Evolutionary conservation across 1,140 invertebrate genomes (phyloP).

Genomic region (Pseudomyrmex sp.): DNA sequence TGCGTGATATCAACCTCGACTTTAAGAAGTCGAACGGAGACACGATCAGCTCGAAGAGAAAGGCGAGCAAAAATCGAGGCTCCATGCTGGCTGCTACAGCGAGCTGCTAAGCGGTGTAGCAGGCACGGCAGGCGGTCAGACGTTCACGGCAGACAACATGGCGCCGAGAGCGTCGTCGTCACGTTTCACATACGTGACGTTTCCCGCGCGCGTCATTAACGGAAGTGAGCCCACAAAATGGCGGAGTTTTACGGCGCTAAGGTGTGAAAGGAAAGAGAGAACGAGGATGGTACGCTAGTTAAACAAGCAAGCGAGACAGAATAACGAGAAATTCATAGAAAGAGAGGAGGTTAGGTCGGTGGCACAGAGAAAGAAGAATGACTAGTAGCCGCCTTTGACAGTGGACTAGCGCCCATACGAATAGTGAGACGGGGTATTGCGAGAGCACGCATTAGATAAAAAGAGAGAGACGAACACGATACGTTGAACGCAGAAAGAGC

Average conservation of each 20-base stretch:
- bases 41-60: slow-evolving; percentile 65
- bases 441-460: slow-evolving; percentile 54
- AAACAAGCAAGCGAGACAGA: slow-evolving; percentile 58
- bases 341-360: slow-evolving; percentile 69
- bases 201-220: slow-evolving; percentile 82
- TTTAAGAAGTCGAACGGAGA: slow-evolving; percentile 59
- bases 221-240: slow-evolving; percentile 83
- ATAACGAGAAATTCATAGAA: slow-evolving; percentile 63
- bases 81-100: slow-evolving; percentile 82
- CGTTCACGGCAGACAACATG: slow-evolving; percentile 83
- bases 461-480: slow-evolving; percentile 29
- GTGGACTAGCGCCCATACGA: slow-evolving; percentile 70
- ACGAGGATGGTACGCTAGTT: slow-evolving; percentile 58
- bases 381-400: slow-evolving; percentile 69
- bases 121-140: slow-evolving; percentile 72
- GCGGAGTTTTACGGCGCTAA: slow-evolving; percentile 79
- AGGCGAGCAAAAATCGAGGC: slow-evolving; percentile 81
- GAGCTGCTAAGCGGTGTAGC: slow-evolving; percentile 49
- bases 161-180: slow-evolving; percentile 80
- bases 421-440: slow-evolving; percentile 56
- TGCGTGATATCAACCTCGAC: not conserved
- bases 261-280: slow-evolving; percentile 80
- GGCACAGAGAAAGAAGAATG: slow-evolving; percentile 76
- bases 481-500: slow-evolving; percentile 41
- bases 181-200: slow-evolving; percentile 78